phyloP scores from a whole-genome alignment of 2,888 invertebrate genomes.

The Acleris laterana region DNA sequence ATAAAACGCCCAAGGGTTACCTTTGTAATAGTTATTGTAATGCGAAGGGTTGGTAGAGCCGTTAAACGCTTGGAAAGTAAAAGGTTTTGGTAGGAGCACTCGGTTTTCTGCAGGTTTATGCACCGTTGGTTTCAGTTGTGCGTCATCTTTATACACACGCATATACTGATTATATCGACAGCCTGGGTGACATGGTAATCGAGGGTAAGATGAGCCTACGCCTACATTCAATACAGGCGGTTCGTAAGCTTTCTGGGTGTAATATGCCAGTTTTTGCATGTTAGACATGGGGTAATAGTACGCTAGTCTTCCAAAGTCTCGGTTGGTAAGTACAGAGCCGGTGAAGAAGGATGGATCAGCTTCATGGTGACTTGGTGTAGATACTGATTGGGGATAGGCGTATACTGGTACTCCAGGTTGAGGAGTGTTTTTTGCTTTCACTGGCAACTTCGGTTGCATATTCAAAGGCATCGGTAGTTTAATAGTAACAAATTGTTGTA shows the following conservation, averaged over 20 bases:
- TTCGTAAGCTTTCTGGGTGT: constrained; percentile 42
- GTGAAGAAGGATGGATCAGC: constrained; percentile 48
- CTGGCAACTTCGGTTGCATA: no score
- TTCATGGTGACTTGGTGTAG: constrained; percentile 8
- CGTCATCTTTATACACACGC: neutral
- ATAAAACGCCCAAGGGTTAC: constrained; percentile 50
- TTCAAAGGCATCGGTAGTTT: no score
- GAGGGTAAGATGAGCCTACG: neutral
- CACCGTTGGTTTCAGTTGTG: constrained; percentile 38
- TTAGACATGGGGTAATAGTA: constrained; percentile 63
- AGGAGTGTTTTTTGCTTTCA: neutral
- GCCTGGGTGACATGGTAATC: constrained; percentile 37
- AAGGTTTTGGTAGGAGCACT: constrained; percentile 61
- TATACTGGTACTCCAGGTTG: neutral
- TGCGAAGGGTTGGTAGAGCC: constrained; percentile 44
- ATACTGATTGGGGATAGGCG: neutral
- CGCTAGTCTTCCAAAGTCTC: constrained; percentile 56
- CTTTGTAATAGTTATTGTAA: constrained; percentile 43
- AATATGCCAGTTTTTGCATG: constrained; percentile 59
- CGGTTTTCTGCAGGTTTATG: constrained; percentile 48
- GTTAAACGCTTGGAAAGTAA: constrained; percentile 56
- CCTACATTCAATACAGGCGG: neutral
- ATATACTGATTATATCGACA: neutral
- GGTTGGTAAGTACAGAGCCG: constrained; percentile 44
- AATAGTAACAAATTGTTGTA: neutral